Evolutionary conservation across 2,888 invertebrate species (phyloP).

Genomic region (Pseudococcus jackbeardsleyi): DNA sequence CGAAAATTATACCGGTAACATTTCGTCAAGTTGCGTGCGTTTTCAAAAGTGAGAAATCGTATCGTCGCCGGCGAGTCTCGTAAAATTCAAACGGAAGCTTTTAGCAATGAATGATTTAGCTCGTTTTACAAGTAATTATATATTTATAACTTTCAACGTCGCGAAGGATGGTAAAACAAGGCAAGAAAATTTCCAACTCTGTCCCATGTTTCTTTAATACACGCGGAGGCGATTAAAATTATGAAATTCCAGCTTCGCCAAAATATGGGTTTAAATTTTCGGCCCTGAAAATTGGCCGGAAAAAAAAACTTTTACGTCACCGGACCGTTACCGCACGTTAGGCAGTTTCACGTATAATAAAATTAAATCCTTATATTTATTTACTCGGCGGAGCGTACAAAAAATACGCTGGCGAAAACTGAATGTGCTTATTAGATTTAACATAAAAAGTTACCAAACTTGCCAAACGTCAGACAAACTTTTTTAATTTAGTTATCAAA

Average conservation of each 20-base stretch:
- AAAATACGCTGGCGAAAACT: not conserved
- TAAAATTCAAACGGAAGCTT: conserved; percentile 52
- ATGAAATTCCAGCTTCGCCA: not conserved
- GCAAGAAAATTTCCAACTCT: not conserved
- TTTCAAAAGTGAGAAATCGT: not conserved
- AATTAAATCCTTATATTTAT: conserved; percentile 44
- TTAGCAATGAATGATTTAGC: conserved; percentile 36
- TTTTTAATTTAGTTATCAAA: conserved; percentile 52
- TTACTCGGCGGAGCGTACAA: not conserved
- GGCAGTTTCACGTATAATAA: not conserved
- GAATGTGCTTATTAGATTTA: conserved; percentile 38
- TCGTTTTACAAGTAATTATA: conserved; percentile 27
- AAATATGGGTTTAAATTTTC: not conserved
- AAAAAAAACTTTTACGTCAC: not conserved
- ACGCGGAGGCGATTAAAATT: not conserved
- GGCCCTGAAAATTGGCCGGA: not conserved
- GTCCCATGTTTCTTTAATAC: not conserved
- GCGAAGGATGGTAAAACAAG: not conserved
- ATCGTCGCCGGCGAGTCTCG: not conserved
- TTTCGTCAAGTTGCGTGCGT: conserved; percentile 26
- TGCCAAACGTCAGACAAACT: conserved; percentile 36
- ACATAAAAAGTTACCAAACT: conserved; percentile 31
- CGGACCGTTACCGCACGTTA: not conserved
- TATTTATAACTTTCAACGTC: not conserved
- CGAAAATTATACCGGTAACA: not conserved